Base-by-base conservation (phyloP, 2,113 vertebrate genomes). In the Coturnix japonica region DNA sequence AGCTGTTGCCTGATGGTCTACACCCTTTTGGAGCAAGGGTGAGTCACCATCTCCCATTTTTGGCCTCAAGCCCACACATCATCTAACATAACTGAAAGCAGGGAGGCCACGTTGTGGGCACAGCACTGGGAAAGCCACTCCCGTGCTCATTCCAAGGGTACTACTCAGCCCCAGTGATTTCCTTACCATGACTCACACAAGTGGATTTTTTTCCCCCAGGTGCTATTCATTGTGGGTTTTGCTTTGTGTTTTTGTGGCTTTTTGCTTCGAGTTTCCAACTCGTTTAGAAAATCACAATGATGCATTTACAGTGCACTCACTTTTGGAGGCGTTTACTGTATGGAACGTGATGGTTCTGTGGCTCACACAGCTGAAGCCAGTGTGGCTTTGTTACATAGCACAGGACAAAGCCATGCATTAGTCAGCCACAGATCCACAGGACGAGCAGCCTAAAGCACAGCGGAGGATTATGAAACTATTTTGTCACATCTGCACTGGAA, bases 401-500 rank as follows among this genome's bases (percentile, higher is more conserved):
- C 14, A 1, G 3, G 84, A 31, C 81, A 59, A 60, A 82, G 51
- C 63, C 11, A 2, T 1, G n/a, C n/a, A 2, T 80, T 43, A 82
- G 78, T 37, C 86, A 79, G 86, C 66, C 72, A 13, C 25, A 5
- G 56, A 26, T 76, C 64, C 64, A 57, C 78, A 66, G 89, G 69
- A 94, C 3, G 74, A 93, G 89, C 89, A 91, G 84, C 64, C 81
- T 43, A 39, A 54, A 11, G 54, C 79, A 37, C 30, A 23, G 51
- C 56, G 91, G 72, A 0, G 0, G 92, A 82, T 92, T 85, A 90
- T 69, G 67, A 81, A 86, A 82, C 78, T 87, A 3, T 87, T 94
- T 73, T 90, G 95, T 89, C 91, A 85, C 75, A 82, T 93, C 89
- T 93, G 64, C 87, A 72, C 46, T 16, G 67, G 65, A 64, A 91